These are phyloP conservation scores for Acanthosoma haemorrhoidale DNA, from an alignment of 2,888 invertebrate species.

Conservation along the genomic window DNA sequence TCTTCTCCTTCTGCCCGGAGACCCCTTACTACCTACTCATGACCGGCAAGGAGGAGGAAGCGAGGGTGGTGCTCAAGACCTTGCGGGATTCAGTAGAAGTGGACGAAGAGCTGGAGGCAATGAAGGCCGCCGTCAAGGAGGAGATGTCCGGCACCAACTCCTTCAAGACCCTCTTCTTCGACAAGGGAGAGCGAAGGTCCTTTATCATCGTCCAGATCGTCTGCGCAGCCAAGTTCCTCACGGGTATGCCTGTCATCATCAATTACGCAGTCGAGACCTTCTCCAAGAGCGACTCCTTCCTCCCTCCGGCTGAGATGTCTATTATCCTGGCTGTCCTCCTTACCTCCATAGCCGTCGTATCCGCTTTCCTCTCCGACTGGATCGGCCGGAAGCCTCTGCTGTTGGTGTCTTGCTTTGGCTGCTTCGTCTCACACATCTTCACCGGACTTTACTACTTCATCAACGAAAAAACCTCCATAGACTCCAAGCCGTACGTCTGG, in stretches of 20 bases:
- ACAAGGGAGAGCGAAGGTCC: constrained; percentile 26
- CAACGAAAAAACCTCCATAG: constrained; percentile 26
- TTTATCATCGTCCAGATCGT: constrained; percentile 31
- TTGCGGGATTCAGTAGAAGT: constrained; percentile 32
- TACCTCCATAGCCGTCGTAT: constrained; percentile 23
- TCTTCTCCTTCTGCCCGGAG: constrained; percentile 57
- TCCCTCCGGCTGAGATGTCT: constrained; percentile 12
- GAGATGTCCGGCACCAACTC: constrained; percentile 27
- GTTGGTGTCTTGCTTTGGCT: constrained; percentile 30
- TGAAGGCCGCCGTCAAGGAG: constrained; percentile 18
- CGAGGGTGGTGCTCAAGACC: constrained; percentile 43
- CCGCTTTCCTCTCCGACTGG: constrained; percentile 33
- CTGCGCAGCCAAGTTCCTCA: constrained; percentile 25
- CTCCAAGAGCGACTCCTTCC: neutral
- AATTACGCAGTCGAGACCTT: constrained; percentile 35
- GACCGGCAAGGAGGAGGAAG: constrained; percentile 49
- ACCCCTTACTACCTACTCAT: constrained; percentile 58
- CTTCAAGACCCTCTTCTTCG: constrained; percentile 30
- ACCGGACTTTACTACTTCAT: constrained; percentile 33
- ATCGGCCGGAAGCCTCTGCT: constrained; percentile 37
- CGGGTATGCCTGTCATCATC: constrained; percentile 32
- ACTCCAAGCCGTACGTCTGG: constrained; percentile 29
- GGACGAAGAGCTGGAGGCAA: constrained; percentile 26
- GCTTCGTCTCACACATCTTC: constrained; percentile 26
- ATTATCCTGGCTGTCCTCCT: constrained; percentile 31